Percentiles rank a stretch among this genome's conserved stretches.
These are phyloP conservation scores for Furnarius figulus DNA, from an alignment of 2,113 vertebrate species.

Conservation along the genomic window DNA sequence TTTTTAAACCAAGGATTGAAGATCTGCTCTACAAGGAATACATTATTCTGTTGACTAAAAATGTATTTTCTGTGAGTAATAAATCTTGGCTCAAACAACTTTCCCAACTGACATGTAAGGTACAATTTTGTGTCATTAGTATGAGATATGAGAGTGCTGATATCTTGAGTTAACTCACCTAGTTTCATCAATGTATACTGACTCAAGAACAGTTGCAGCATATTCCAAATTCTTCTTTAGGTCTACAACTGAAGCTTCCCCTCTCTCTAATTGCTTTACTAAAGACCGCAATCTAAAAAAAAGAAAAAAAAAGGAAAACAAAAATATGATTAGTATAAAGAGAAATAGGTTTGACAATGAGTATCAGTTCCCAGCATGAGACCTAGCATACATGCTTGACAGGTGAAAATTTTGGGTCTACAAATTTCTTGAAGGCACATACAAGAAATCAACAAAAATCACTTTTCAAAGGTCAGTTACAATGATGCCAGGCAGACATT, in stretches of 20 bases:
- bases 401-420: background rate
- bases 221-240: conserved; percentile 99
- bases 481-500: background rate
- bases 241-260: conserved; percentile 91
- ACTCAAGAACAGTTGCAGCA: conserved; percentile 93
- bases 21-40: background rate
- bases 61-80: background rate
- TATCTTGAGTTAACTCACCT: conserved; percentile 75
- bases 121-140: background rate
- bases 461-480: background rate
- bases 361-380: background rate
- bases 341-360: background rate
- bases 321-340: conserved; percentile 27
- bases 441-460: background rate
- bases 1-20: background rate
- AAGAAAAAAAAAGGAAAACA: conserved; percentile 28
- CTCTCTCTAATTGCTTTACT: conserved; percentile 95
- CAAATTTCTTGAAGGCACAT: background rate
- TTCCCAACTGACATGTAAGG: background rate
- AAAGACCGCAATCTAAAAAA: conserved; percentile 87
- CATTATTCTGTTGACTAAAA: background rate
- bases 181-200: conserved; percentile 96
- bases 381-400: background rate
- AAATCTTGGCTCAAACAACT: background rate
- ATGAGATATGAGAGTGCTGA: background rate